Evolutionary conservation across 2,113 vertebrate genomes (phyloP), one percentile per base, ranked within the genome.

Genomic region (Nothocercus julius): DNA sequence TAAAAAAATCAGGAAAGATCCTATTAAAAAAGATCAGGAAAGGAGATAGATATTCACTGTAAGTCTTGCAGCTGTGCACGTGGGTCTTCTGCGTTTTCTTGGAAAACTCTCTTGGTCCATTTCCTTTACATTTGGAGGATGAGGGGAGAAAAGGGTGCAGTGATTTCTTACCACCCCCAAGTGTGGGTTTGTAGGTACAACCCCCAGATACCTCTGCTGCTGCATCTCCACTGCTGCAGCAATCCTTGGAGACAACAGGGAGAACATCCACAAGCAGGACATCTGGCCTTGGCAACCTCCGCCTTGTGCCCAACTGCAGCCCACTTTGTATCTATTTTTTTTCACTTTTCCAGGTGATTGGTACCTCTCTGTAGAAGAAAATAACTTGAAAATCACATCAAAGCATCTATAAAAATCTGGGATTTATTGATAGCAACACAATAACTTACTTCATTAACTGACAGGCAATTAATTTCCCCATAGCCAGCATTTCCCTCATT

Each of bases 241-340:
- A 75, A 10, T 24, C 59, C 45, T 49, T 75, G 44, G 10, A 13
- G 36, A 27, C 27, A 12, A 32, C 28, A 68, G 15, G 80, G 36
- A 59, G 32, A 7, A 85, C 25, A 73, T 0, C 9, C 14, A 7
- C 17, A 20, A 62, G 11, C 13, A 24, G 42, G 16, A 38, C 3
- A 0, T 11, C 1, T 1, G 1, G 5, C 36, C 53, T 7, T 6
- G 24, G 34, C 38, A 69, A 7, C 73, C 30, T 34, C n/a, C 32
- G 38, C 61, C 2, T 0, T 78, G 45, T 45, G 32, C 34, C 20
- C 17, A 18, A 21, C 84, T 82, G 61, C 61, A 69, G 38, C 62
- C 59, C 40, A 22, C 49, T 70, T 32, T 59, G 15, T 49, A 28
- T n/a, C 8, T 44, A 0, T 1, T 82, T 82, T 36, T 36, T 82